Evolutionary conservation across 2,888 invertebrate species (phyloP).

Genomic region (Leptogaster cylindrica): DNA sequence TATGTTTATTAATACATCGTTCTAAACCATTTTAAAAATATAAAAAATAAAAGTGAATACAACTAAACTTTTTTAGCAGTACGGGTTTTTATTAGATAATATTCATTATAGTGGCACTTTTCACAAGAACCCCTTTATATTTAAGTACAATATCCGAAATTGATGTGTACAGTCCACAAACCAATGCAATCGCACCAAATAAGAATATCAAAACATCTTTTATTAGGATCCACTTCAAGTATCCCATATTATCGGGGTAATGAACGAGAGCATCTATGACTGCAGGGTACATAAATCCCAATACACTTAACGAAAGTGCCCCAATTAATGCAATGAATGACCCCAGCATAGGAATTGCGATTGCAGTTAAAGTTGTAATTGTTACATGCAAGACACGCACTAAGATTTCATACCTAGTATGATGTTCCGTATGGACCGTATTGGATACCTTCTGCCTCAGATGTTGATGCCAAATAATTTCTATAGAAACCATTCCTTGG

Average conservation of each 20-base stretch:
- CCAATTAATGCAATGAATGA: constrained; percentile 79
- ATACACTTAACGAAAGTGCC: constrained; percentile 73
- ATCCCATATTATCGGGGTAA: constrained; percentile 69
- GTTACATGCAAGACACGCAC: constrained; percentile 65
- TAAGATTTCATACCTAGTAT: constrained; percentile 63
- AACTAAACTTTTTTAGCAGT: too few relatives aligned
- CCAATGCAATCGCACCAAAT: constrained; percentile 69
- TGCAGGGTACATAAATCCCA: constrained; percentile 78
- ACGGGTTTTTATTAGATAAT: too few relatives aligned
- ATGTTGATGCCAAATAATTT: constrained; percentile 72
- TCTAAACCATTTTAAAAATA: too few relatives aligned
- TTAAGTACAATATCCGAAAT: constrained; percentile 57
- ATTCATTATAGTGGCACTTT: too few relatives aligned
- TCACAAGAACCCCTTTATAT: too few relatives aligned
- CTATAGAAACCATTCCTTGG: constrained; percentile 87
- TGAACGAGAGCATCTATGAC: constrained; percentile 75
- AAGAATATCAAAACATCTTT: constrained; percentile 67
- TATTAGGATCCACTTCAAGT: constrained; percentile 59
- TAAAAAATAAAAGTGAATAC: too few relatives aligned
- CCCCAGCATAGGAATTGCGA: constrained; percentile 72
- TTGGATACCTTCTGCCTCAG: constrained; percentile 59
- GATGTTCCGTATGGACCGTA: constrained; percentile 55
- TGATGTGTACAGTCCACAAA: constrained; percentile 67
- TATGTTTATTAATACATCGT: too few relatives aligned
- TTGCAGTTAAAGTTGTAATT: constrained; percentile 73